phyloP scores from a whole-genome alignment of 1,140 invertebrate genomes.

The Brachionus sp. region DNA sequence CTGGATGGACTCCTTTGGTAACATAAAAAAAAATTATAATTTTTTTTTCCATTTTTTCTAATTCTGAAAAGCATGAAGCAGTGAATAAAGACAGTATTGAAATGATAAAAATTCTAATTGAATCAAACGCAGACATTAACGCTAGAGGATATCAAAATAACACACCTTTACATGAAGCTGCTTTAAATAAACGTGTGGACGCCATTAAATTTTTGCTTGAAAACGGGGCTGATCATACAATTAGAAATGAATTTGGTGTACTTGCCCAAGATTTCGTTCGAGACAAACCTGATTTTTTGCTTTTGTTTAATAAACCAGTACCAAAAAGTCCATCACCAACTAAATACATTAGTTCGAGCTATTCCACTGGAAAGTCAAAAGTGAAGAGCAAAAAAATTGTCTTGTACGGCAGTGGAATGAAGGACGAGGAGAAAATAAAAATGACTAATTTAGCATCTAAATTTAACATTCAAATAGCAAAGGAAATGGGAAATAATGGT shows the following conservation, averaged over 20 bases:
- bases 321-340: background rate
- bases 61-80: constrained; percentile 40
- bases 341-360: background rate
- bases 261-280: constrained; percentile 17
- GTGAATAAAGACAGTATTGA: constrained; percentile 42
- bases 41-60: background rate
- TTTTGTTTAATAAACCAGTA: background rate
- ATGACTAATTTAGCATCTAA: background rate
- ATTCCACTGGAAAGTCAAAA: background rate
- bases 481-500: constrained; percentile 38
- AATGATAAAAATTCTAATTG: constrained; percentile 44
- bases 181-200: constrained; percentile 40
- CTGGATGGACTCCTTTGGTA: constrained; percentile 43
- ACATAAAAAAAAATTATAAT: background rate
- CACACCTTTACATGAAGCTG: constrained; percentile 47
- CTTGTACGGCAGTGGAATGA: constrained; percentile 16
- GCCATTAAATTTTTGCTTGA: constrained; percentile 44
- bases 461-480: background rate
- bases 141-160: constrained; percentile 46
- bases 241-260: constrained; percentile 46
- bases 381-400: background rate
- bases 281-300: background rate
- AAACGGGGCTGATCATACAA: constrained; percentile 45
- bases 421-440: constrained; percentile 7
- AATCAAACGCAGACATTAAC: constrained; percentile 45